A percentile compares a stretch with the other conserved stretches of the same genome.
phyloP scores from a whole-genome alignment of 2,113 vertebrate genomes.

The Oreochromis aureus region DNA sequence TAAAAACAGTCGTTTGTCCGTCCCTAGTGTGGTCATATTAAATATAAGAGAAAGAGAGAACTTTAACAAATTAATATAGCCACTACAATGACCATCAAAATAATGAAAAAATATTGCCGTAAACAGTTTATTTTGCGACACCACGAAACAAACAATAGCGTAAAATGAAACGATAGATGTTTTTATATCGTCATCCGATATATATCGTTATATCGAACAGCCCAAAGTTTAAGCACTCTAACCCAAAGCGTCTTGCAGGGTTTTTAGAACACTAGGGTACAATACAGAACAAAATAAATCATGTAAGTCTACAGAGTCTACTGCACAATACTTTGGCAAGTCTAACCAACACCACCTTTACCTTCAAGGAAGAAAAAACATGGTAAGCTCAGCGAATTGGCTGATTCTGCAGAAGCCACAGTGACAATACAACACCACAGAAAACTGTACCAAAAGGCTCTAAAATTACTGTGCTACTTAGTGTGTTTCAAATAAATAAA shows the following conservation, averaged over 20 bases:
- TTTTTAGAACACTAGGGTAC: neutral
- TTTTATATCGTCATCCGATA: no score
- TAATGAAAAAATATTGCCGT: no score
- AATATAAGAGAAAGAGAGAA: no score
- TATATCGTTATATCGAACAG: no score
- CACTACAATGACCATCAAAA: no score
- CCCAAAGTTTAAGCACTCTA: neutral
- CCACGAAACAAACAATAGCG: no score
- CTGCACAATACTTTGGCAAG: neutral
- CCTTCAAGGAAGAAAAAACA: neutral
- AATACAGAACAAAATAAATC: neutral
- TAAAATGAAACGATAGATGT: no score
- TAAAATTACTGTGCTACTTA: neutral
- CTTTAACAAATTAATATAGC: no score
- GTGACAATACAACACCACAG: neutral
- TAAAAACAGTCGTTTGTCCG: no score
- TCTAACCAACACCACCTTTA: neutral
- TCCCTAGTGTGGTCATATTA: no score
- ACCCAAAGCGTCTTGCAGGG: neutral
- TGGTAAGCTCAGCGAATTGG: neutral
- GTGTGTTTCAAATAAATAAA: neutral
- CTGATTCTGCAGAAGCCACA: neutral
- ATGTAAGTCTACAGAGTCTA: neutral
- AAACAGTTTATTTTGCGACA: no score
- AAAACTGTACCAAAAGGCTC: neutral